These are phyloP conservation scores for Caenorhabditis zanzibari DNA, from an alignment of 2,888 invertebrate genomes.

Conservation along the genomic window DNA sequence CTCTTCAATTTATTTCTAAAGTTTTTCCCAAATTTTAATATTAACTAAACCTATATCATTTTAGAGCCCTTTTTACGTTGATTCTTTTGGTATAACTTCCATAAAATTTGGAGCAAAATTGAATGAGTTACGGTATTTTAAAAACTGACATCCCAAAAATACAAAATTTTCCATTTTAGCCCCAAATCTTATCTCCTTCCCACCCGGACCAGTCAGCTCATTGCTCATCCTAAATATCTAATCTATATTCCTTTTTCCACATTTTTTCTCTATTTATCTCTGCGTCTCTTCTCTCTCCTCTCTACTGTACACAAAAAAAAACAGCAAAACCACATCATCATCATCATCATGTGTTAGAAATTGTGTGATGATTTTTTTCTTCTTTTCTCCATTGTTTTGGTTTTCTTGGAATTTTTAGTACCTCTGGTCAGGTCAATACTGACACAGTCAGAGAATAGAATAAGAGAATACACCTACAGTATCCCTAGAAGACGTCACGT, in stretches of 20 bases:
- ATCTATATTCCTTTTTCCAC: slow-evolving; percentile 18
- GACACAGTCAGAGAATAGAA: too few relatives aligned
- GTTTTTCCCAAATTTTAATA: too few relatives aligned
- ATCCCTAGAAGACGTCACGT: slow-evolving; percentile 5
- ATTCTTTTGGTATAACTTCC: neutral
- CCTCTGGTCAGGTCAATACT: too few relatives aligned
- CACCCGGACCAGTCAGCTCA: neutral
- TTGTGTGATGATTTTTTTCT: slow-evolving; percentile 3
- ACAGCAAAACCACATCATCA: slow-evolving; percentile 12
- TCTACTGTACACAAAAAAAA: neutral
- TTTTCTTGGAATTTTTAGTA: too few relatives aligned
- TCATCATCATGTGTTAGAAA: slow-evolving; percentile 18
- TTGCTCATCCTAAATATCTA: neutral
- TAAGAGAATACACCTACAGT: neutral
- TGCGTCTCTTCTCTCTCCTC: slow-evolving; percentile 1
- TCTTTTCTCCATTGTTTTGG: neutral
- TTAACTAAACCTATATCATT: too few relatives aligned
- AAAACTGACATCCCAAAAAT: too few relatives aligned
- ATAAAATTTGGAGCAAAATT: neutral
- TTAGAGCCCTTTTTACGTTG: too few relatives aligned
- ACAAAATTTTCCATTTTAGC: too few relatives aligned
- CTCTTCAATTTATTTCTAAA: too few relatives aligned
- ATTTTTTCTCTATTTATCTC: neutral
- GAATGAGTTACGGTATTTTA: neutral
- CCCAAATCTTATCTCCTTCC: neutral